Percentiles rank a stretch among this genome's conserved stretches.
Conservation (phyloP, 2,113 vertebrate genomes). For the Ptilorrhoa leucosticta region DNA sequence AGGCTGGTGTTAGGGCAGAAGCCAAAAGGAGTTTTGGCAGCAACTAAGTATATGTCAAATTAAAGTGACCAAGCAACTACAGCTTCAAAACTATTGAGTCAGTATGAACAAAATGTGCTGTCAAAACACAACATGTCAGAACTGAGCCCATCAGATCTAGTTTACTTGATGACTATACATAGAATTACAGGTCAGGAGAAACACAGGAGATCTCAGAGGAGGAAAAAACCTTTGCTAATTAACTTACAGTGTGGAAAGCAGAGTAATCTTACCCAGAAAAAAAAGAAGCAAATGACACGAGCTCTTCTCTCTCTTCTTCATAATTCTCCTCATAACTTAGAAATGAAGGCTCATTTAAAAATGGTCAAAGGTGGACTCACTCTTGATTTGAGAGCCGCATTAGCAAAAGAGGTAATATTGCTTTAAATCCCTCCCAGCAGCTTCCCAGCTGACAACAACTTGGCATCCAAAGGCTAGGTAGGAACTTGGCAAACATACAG, state of each 20-base stretch:
- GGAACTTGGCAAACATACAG: slow-evolving; percentile 58
- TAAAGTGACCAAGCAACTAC: slow-evolving; percentile 58
- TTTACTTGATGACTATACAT: slow-evolving; percentile 41
- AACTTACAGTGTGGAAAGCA: neutral
- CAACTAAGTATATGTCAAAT: slow-evolving; percentile 15
- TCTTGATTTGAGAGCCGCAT: neutral
- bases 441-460: slow-evolving; percentile 74
- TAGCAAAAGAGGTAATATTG: neutral
- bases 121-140: slow-evolving; percentile 58
- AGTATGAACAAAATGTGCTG: slow-evolving; percentile 56
- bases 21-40: slow-evolving; percentile 63
- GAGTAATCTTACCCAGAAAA: neutral
- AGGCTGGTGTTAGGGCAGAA: slow-evolving; percentile 51
- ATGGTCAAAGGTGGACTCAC: neutral
- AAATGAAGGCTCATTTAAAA: neutral
- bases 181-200: slow-evolving; percentile 51
- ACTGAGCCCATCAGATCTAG: slow-evolving; percentile 35
- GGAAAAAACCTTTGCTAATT: slow-evolving; percentile 4
- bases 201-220: neutral
- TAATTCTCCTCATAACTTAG: neutral
- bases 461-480: slow-evolving; percentile 66
- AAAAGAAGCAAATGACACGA: neutral
- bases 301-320: neutral
- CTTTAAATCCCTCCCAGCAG: slow-evolving; percentile 22
- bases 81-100: slow-evolving; percentile 57